Evolutionary conservation across 2,888 invertebrate genomes (phyloP), one percentile per base, ranked within the genome.

Genomic region (Metacarcinus magister): DNA sequence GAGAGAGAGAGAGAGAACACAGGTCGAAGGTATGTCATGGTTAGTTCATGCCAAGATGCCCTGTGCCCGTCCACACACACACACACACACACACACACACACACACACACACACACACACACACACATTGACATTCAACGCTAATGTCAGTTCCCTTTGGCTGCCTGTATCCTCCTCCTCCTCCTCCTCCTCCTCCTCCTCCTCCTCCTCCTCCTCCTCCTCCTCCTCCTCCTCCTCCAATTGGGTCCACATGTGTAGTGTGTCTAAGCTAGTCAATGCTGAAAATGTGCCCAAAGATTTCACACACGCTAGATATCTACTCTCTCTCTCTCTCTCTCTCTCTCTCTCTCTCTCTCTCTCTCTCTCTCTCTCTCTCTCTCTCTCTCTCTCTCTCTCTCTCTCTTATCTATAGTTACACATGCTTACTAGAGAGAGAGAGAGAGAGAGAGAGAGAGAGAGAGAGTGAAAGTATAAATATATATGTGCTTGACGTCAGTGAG

Each of bases 291-390:
- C 67, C 67, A 67, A 48, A 48, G 48, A 82, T 82, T 82, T n/a
- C 82, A 19, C 8, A 82, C 28, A n/a, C 28, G n/a, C 19, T 16
- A 23, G 46, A 91, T 19, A n/a, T 23, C 16, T 32, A 7, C 93
- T 10, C 44, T 93, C 48, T n/a, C 93, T 93, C 48, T 16, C 67
- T 39, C 32, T 39, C 43, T 67, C 32, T 67, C 93, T 93, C 93
- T 93, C 93, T 93, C 93, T 93, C 93, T 82, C 82, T 82, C 82
- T 82, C 82, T 89, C 89, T 89, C 94, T 94, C 94, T 94, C 93
- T 93, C 93, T 93, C 93, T 67, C 93, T 93, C 60, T 93, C 67
- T 93, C 93, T 93, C 93, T 93, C 93, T 67, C 93, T 93, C 93
- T 67, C 93, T 93, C 93, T 67, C 93, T 93, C 93, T 19, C 39